These are phyloP conservation scores for Eulemur albifrons DNA, from an alignment of 2,797 vertebrate genomes.

Conservation along the genomic window DNA sequence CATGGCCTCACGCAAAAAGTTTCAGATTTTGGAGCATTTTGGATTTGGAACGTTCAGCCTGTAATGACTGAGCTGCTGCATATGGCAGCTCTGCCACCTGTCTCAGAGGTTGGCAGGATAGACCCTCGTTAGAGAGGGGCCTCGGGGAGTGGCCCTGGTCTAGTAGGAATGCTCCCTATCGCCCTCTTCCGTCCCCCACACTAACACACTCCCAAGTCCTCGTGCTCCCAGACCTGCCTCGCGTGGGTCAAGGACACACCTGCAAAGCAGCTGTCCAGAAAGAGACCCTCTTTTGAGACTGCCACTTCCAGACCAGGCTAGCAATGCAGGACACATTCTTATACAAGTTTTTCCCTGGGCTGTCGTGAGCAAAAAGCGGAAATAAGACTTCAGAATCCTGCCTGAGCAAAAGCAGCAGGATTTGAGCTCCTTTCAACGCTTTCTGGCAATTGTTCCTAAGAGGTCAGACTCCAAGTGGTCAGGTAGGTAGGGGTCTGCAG, in stretches of 20 bases:
- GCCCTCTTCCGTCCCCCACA: not conserved
- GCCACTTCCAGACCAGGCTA: not conserved
- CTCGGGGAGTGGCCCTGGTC: not conserved
- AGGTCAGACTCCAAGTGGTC: not conserved
- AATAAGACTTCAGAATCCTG: not conserved
- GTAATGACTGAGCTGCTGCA: not conserved
- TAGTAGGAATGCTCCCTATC: accelerated
- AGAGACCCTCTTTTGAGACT: too few species aligned
- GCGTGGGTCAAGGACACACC: not conserved
- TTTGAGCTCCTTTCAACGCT: not conserved
- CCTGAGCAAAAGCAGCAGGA: not conserved
- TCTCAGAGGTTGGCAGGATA: not conserved
- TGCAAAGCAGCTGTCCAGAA: not conserved
- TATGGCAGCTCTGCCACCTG: not conserved
- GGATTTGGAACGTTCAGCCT: not conserved
- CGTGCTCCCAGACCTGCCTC: not conserved
- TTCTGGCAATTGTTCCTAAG: not conserved
- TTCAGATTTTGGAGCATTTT: not conserved
- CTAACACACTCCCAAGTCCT: not conserved
- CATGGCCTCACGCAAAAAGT: not conserved
- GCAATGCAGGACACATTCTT: not conserved
- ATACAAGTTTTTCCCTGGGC: not conserved
- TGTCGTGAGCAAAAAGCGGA: not conserved
- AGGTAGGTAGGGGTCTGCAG: accelerated
- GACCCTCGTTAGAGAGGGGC: not conserved